Base-by-base conservation (phyloP, 1,140 invertebrate species). In the Ylistrum balloti region DNA sequence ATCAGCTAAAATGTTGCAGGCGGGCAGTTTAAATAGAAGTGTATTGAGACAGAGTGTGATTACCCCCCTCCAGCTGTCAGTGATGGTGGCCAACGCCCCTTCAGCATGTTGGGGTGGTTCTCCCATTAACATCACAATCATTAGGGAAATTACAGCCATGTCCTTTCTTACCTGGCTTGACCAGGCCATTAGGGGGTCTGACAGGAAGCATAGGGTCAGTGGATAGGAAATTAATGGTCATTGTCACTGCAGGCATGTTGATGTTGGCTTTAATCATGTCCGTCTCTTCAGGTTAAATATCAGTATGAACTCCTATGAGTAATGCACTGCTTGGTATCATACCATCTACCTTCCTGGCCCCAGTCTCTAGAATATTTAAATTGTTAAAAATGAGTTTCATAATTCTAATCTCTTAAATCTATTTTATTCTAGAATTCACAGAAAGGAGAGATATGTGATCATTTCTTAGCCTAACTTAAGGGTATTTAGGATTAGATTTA, bases 11-110 rank as follows among this genome's bases (percentile, higher is more conserved):
- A 17, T 0, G n/a, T 74, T 74, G 22, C 56, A 28, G 56, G 22
- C 41, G 41, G 56, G 20, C 56, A n/a, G 56, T 74, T 74, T 74
- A 74, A n/a, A 74, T n/a, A 74, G 56, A 74, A 74, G 56, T 74
- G 56, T 74, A 28, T 74, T 74, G n/a, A 28, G 56, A 1, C 22
- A 28, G 56, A 0, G 22, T n/a, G 28, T 74, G 56, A 74, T 74
- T 74, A 74, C 56, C 56, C 56, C 56, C 56, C 56, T 74, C 56
- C n/a, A n/a, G 56, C 56, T 74, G 56, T 28, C 56, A 74, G 56
- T 74, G n/a, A n/a, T n/a, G 56, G 22, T 74, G 56, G 56, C 56
- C 56, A 74, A 74, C 56, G 56, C 56, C 56, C 56, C 9, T 28
- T 74, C 11, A 74, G 22, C 56, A 28, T n/a, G n/a, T 74, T 22